Evolutionary conservation across 2,888 invertebrate genomes (phyloP).

Genomic region (Adineta ricciae): DNA sequence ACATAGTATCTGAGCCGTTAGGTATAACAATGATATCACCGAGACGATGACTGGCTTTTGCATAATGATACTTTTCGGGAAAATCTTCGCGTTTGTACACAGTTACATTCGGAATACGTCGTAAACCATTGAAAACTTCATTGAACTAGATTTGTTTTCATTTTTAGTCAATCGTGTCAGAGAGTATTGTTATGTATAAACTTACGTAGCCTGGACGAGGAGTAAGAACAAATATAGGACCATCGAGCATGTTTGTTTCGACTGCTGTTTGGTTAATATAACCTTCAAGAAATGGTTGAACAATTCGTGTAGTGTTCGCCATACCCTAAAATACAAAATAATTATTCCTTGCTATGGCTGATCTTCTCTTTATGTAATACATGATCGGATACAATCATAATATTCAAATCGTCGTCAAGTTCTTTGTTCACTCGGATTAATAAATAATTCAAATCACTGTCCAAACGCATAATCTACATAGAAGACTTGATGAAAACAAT

Average conservation of each 20-base stretch:
- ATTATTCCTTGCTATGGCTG: background rate
- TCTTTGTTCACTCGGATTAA: background rate
- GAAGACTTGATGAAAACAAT: background rate
- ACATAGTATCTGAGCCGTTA: background rate
- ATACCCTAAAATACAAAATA: background rate
- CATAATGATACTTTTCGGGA: background rate
- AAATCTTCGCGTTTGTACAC: background rate
- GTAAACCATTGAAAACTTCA: background rate
- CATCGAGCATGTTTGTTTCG: background rate
- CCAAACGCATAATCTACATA: background rate
- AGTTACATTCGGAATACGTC: background rate
- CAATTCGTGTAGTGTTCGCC: background rate
- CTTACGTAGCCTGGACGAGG: background rate
- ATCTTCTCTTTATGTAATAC: background rate
- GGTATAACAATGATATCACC: background rate
- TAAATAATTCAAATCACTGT: background rate
- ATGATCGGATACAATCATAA: background rate
- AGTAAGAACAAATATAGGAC: background rate
- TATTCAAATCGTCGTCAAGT: background rate
- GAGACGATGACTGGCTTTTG: background rate
- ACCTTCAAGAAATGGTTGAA: background rate
- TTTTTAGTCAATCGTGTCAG: too few relatives aligned
- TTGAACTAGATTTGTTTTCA: background rate
- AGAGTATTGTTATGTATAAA: background rate
- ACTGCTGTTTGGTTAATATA: background rate